Evolutionary conservation across 2,888 invertebrate genomes (phyloP).

Genomic region (Pyralis farinalis): DNA sequence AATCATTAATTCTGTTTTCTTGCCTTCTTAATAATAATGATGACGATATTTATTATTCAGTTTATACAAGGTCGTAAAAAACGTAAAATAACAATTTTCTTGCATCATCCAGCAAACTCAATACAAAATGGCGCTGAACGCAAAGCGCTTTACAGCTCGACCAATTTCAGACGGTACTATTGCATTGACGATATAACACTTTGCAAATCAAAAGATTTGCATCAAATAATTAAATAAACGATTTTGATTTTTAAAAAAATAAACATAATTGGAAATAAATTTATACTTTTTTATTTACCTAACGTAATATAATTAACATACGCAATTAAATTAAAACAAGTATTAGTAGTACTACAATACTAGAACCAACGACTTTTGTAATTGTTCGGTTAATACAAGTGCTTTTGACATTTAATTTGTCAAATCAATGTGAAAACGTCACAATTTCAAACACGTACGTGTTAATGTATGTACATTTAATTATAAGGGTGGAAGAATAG

Average conservation of each 20-base stretch:
- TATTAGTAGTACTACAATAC: too few relatives aligned
- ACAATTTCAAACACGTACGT: too few relatives aligned
- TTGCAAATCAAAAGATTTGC: too few relatives aligned
- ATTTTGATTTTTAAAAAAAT: too few relatives aligned
- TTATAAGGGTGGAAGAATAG: too few relatives aligned
- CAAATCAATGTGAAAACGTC: conserved; percentile 15
- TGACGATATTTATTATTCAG: not conserved
- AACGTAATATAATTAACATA: too few relatives aligned
- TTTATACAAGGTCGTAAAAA: conserved; percentile 17
- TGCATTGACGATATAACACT: too few relatives aligned
- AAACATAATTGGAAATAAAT: too few relatives aligned
- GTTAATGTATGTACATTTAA: too few relatives aligned
- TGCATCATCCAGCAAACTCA: conserved; percentile 67
- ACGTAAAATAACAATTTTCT: conserved; percentile 42
- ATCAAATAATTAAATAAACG: too few relatives aligned
- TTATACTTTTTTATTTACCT: too few relatives aligned
- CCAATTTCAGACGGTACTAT: conserved; percentile 29
- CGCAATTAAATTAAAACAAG: too few relatives aligned
- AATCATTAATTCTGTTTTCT: conserved; percentile 1
- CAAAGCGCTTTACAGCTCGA: conserved; percentile 73
- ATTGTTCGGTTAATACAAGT: conserved; percentile 24
- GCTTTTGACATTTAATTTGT: conserved; percentile 37
- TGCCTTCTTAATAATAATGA: conserved; percentile 4
- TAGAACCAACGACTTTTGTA: conserved; percentile 18
- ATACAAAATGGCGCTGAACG: conserved; percentile 75